These are phyloP conservation scores for Hemibates koningsi DNA, from an alignment of 2,113 vertebrate genomes.

Conservation along the genomic window DNA sequence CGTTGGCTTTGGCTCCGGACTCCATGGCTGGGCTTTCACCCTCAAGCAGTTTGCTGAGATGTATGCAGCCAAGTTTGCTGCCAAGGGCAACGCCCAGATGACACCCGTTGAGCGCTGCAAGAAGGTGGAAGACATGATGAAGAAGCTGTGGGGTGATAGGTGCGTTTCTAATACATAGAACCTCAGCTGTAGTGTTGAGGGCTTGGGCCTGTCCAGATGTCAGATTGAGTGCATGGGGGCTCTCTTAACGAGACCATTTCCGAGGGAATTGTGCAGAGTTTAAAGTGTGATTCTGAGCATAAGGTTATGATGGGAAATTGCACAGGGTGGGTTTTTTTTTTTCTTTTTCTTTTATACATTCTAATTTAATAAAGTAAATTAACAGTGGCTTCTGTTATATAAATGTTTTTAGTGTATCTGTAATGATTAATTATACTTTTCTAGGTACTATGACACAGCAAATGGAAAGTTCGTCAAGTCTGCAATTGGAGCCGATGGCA, in stretches of 20 bases:
- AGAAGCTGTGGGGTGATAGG: conserved; percentile 95
- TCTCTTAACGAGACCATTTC: background rate
- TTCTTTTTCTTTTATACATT: background rate
- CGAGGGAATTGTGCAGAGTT: background rate
- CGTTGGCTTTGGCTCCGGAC: conserved; percentile 93
- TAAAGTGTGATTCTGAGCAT: background rate
- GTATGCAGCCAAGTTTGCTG: conserved; percentile 91
- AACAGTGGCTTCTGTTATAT: background rate
- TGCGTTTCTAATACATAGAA: conserved; percentile 41
- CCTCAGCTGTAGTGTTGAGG: background rate
- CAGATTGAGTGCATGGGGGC: background rate
- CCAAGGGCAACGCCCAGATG: conserved; percentile 84
- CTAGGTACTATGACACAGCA: conserved; percentile 80
- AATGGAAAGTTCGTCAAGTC: conserved; percentile 85
- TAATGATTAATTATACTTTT: background rate
- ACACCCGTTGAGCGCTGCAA: conserved; percentile 77
- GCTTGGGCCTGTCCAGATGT: background rate
- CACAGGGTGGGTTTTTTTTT: background rate
- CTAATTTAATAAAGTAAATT: background rate
- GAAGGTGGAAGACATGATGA: conserved; percentile 99
- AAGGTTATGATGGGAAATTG: background rate
- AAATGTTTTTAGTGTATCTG: background rate
- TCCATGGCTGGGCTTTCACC: conserved; percentile 97
- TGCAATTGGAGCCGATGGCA: conserved; percentile 72
- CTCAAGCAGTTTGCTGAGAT: conserved; percentile 97